Base-by-base conservation (phyloP, 1,140 invertebrate species). In the Drosophila parabipectinata region DNA sequence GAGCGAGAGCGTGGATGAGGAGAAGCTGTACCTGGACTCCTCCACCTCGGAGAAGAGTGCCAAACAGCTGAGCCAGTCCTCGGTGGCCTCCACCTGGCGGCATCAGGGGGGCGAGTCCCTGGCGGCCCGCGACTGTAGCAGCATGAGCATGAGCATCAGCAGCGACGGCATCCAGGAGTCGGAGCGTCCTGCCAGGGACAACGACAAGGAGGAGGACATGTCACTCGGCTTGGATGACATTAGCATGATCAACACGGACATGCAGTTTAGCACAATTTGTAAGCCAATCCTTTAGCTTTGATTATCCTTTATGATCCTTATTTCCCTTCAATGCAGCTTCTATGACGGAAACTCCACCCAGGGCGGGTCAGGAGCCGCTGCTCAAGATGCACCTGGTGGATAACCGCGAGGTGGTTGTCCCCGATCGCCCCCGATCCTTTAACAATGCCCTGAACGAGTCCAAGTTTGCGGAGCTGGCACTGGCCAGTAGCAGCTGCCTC, bases 381-480 rank as follows among this genome's bases (percentile, higher is more conserved):
- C 85, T 62, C 75, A 92, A 58, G 63, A 83, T 75, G 78, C 67
- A 71, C 55, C 80, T 62, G 59, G 91, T 79, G 78, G 73, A 67
- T 63, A 85, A 75, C 72, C 81, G 55, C 2, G 85, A 72, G 66
- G 76, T 55, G 52, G 24, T 71, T 1, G 44, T 47, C 50, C 21
- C 18, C 56, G 77, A 91, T 73, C 66, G 91, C 73, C 85, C 92
- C 26, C 58, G 93, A 93, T 12, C 87, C 93, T 47, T 92, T 4
- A 94, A 96, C 44, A 96, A 96, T 72, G 83, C 82, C 56, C 78
- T 85, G 9, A 85, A 85, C 12, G 96, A 96, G 79, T 94, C 95
- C 1, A 95, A 95, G 54, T 96, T 96, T 47, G 95, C 95, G 0
- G 95, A 96, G 14, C 94, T 96, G 8, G 95, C 95, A 0, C 94